These are phyloP conservation scores for Pseudolycoriella hygida DNA, from an alignment of 2,888 invertebrate genomes.

Conservation along the genomic window DNA sequence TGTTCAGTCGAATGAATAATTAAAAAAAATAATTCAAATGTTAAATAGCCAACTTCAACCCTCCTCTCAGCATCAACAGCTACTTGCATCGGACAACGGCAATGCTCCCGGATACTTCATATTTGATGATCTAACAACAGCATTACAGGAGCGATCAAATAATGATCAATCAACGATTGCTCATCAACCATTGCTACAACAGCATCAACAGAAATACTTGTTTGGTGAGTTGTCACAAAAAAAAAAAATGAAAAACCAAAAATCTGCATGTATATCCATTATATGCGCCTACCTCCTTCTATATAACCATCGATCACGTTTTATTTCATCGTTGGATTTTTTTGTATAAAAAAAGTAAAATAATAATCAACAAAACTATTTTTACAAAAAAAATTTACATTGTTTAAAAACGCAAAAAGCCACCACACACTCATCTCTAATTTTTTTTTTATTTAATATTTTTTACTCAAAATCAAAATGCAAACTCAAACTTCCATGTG, in stretches of 20 bases:
- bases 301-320: not conserved
- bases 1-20: not conserved
- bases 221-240: constrained; percentile 24
- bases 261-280: constrained; percentile 3
- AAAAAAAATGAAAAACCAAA: constrained; percentile 4
- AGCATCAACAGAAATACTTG: constrained; percentile 18
- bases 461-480: no score
- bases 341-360: not conserved
- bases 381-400: not conserved
- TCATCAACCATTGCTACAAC: constrained; percentile 10
- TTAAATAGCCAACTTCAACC: constrained; percentile 11
- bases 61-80: constrained; percentile 8
- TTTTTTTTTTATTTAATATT: no score
- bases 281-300: no score
- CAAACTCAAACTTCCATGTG: no score
- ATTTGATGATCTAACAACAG: constrained; percentile 13
- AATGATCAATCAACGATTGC: constrained; percentile 10
- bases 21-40: constrained; percentile 11
- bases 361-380: not conserved
- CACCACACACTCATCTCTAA: no score
- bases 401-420: not conserved
- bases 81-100: constrained; percentile 1
- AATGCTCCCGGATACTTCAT: constrained; percentile 10
- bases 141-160: constrained; percentile 11
- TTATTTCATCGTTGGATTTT: not conserved